Conservation (phyloP, 2,888 invertebrate species). For the Halocaridina rubra region DNA sequence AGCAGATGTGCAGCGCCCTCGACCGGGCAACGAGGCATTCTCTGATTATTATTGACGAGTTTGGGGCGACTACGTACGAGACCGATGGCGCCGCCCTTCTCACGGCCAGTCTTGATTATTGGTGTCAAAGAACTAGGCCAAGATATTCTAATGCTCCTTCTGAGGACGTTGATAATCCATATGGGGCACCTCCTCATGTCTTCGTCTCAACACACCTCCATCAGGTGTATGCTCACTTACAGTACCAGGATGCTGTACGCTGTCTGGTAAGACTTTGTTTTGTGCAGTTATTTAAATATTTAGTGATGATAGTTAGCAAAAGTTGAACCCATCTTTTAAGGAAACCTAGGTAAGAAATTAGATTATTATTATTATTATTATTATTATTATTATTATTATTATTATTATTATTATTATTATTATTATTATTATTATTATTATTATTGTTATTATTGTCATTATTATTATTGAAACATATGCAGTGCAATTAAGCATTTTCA, state of each 20-base stretch:
- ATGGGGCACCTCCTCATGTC: constrained; percentile 28
- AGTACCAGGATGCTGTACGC: constrained; percentile 22
- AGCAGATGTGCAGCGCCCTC: constrained; percentile 81
- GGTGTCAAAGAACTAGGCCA: constrained; percentile 10
- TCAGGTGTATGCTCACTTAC: constrained; percentile 30
- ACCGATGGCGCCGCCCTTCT: constrained; percentile 80
- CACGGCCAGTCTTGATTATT: constrained; percentile 49
- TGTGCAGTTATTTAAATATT: no score
- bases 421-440: no score
- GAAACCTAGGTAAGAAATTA: no score
- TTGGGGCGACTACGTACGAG: constrained; percentile 85
- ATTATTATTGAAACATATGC: no score
- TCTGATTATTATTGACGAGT: constrained; percentile 87
- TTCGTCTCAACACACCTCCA: constrained; percentile 53
- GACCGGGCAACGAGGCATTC: constrained; percentile 76
- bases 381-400: no score
- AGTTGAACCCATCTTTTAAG: no score
- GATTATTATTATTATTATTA: no score
- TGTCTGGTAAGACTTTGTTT: constrained; percentile 38
- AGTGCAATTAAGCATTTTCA: no score
- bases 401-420: no score
- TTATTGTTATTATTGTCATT: no score
- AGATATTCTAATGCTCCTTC: background rate
- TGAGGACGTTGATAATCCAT: background rate
- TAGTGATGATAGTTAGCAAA: no score